Base-by-base conservation (phyloP, 2,797 vertebrate genomes). In the Antennarius maculatus region DNA sequence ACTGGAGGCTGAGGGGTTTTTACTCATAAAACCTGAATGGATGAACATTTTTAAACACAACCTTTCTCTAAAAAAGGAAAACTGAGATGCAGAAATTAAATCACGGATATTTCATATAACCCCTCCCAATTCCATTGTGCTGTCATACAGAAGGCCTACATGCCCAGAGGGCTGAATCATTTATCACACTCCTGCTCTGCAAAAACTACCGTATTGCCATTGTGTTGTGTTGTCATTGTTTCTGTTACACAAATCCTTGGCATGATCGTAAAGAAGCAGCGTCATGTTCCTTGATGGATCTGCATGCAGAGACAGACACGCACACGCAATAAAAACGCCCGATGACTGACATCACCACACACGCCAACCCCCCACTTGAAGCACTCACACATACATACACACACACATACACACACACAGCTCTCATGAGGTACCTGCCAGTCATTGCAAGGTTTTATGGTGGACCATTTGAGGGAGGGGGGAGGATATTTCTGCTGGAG, bases 341-440 rank as follows among this genome's bases (percentile, higher is more conserved):
- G 49, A 48, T 73, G 75, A 72, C 57, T 69, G 76, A 79, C 73
- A 71, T 64, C 65, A 63, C 51, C 65, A 48, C 47, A 53, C 66
- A 66, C 69, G 54, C 13, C 54, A 41, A 5, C 58, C 74, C 71
- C 31, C 53, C 64, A 47, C 54, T 51, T 42, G 37, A 71, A 52
- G 34, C 51, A 31, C 47, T 50, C 49, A 57, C 56, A 69, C 55
- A 65, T 17, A 34, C 46, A 63, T 48, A 68, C 34, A 43, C 41
- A 49, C 6, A 69, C 55, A 65, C 43, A 49, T 5, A 65, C 17
- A 34, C 46, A 63, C 51, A 68, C 29, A 41, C 43, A 49, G 49
- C 64, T 81, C 86, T 81, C 83, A 66, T 67, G 85, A 82, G 86
- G 51, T 61, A 77, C 59, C 84, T 89, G 87, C 45, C 88, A 88